Percentiles rank a stretch among this genome's conserved stretches.
These are phyloP conservation scores for Danio choprae DNA, from an alignment of 2,797 vertebrate genomes.

Conservation along the genomic window DNA sequence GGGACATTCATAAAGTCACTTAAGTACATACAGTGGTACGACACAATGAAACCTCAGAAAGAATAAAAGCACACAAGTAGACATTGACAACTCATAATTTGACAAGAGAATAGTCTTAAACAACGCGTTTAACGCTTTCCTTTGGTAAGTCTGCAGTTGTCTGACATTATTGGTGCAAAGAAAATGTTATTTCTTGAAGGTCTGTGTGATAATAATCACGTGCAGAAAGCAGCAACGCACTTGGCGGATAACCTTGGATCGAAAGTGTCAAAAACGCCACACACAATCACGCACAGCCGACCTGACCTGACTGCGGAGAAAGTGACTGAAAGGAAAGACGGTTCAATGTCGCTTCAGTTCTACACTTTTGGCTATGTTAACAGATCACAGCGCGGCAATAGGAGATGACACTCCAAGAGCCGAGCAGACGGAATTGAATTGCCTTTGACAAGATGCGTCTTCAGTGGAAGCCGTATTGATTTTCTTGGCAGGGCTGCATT, in stretches of 20 bases:
- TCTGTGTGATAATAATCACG: neutral
- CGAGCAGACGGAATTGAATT: conserved; percentile 80
- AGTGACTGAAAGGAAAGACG: conserved; percentile 55
- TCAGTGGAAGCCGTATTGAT: conserved; percentile 82
- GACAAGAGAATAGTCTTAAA: neutral
- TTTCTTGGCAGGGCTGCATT: conserved; percentile 79
- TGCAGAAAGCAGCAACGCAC: neutral
- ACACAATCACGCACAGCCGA: conserved; percentile 9
- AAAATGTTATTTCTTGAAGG: neutral
- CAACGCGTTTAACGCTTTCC: neutral
- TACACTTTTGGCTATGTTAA: conserved; percentile 75
- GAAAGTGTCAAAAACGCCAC: conserved; percentile 27
- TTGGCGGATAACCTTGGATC: conserved; percentile 40
- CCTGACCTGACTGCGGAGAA: conserved; percentile 47
- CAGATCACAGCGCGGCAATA: conserved; percentile 78
- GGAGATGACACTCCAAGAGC: conserved; percentile 79
- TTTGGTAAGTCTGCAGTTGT: neutral
- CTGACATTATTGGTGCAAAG: neutral
- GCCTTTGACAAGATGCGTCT: conserved; percentile 82
- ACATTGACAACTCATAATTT: conserved; percentile 2
- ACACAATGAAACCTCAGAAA: neutral
- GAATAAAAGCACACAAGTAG: neutral
- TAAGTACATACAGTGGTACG: neutral
- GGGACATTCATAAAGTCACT: conserved; percentile 9
- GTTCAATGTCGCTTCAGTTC: conserved; percentile 73